Base-by-base conservation (phyloP, 2,797 vertebrate species). In the Sorex maritimensis region DNA sequence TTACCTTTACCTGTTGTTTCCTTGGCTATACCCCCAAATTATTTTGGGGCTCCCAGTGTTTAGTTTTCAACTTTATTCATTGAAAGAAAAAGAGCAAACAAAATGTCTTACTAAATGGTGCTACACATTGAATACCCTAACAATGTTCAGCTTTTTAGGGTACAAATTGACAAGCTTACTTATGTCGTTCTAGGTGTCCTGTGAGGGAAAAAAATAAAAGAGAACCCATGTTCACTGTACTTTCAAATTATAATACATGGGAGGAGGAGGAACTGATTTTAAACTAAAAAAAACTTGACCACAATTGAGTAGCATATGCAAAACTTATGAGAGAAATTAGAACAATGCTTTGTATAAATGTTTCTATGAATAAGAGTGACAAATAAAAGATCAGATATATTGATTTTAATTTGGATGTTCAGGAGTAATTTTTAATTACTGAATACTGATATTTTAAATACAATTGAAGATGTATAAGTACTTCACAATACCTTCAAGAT, bases 121-220 rank as follows among this genome's bases (percentile, higher is more conserved):
- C 6, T 81, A 46, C 52, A 55, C 13, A 38, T 69, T 86, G 61
- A 87, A 4, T 82, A 81, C 46, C 67, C 41, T 15, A 41, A 17
- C 0, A 78, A 94, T 41, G 4, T 5, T 90, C 61, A 80, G 2
- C 1, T 72, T 15, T 2, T 6, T 89, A 58, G 78, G 3, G 0
- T 78, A 15, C 82, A 13, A 74, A 17, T 49, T 88, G 73, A 24
- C 28, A 93, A 84, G 81, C 73, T 77, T 63, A 94, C 34, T 83
- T 80, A 81, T 83, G 2, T 90, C 84, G 71, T 63, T 90, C 30
- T 84, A 67, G 24, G 24, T 90, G 15, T 19, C 44, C 23, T 92
- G 90, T 82, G 94, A 84, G 83, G 90, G 92, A 91, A 90, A 92
- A 91, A 71, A 88, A 34, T 34, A 21, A 19, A 93, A 72, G 38